Evolutionary conservation across 2,888 invertebrate genomes (phyloP).

Genomic region (Galerucella pusilla): DNA sequence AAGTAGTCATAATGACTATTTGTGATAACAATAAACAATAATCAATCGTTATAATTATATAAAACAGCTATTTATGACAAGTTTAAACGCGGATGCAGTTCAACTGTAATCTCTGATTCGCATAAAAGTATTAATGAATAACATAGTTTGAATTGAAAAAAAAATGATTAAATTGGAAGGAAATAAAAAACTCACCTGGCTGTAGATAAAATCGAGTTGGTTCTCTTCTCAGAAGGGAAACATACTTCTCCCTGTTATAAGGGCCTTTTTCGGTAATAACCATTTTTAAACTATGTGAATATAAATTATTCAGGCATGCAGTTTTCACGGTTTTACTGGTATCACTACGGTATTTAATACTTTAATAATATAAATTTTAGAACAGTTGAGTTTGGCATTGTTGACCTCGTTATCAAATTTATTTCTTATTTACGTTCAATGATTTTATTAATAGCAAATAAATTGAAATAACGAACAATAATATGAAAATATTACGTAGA

Average conservation of each 20-base stretch:
- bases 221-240: constrained; percentile 31
- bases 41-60: no score
- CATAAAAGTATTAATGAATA: no score
- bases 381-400: constrained; percentile 21
- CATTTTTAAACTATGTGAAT: constrained; percentile 8
- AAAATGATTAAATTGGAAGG: not conserved
- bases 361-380: constrained; percentile 17
- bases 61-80: no score
- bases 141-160: no score
- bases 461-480: constrained; percentile 22
- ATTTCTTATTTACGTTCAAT: constrained; percentile 27
- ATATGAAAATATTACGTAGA: constrained; percentile 20
- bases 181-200: constrained; percentile 22
- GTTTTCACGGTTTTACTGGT: constrained; percentile 2
- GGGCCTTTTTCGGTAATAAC: constrained; percentile 10
- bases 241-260: constrained; percentile 24
- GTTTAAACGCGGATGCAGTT: no score
- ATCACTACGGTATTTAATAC: constrained; percentile 4
- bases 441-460: constrained; percentile 29
- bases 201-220: constrained; percentile 33
- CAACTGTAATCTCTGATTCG: no score
- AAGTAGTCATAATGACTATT: no score
- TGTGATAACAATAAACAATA: no score
- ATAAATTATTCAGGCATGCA: not conserved
- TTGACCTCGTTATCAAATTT: constrained; percentile 35